phyloP scores from a whole-genome alignment of 2,888 invertebrate species.

The Ormyrus labotus region DNA sequence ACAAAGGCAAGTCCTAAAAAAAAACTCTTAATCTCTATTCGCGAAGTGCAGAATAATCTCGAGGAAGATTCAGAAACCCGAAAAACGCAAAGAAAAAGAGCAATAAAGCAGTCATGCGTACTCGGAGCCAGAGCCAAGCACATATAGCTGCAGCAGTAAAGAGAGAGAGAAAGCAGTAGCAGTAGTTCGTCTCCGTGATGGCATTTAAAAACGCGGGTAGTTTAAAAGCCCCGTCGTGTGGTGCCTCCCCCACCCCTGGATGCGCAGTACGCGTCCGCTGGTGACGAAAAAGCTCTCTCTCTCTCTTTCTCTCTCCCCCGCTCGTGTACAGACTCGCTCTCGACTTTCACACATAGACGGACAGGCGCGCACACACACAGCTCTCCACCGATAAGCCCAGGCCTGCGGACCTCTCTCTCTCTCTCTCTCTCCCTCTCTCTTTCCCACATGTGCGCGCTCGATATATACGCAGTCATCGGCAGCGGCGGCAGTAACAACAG shows the following conservation, averaged over 20 bases:
- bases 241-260: background rate
- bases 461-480: background rate
- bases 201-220: slow-evolving; percentile 54
- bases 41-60: too few relatives aligned
- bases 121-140: too few relatives aligned
- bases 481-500: background rate
- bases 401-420: background rate
- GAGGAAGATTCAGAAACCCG: too few relatives aligned
- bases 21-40: too few relatives aligned
- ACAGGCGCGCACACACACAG: slow-evolving; percentile 19
- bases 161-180: background rate
- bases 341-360: background rate
- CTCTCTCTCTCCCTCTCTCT: background rate
- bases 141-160: too few relatives aligned
- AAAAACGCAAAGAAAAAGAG: too few relatives aligned
- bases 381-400: too few relatives aligned
- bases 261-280: slow-evolving; percentile 1
- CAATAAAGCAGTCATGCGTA: too few relatives aligned
- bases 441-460: slow-evolving; percentile 6
- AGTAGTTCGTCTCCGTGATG: slow-evolving; percentile 11
- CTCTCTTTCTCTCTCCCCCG: too few relatives aligned
- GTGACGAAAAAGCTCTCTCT: too few relatives aligned
- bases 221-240: slow-evolving; percentile 45
- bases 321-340: background rate
- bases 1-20: too few relatives aligned